phyloP scores from a whole-genome alignment of 2,888 invertebrate species.

The Ormyrus nitidulus region DNA sequence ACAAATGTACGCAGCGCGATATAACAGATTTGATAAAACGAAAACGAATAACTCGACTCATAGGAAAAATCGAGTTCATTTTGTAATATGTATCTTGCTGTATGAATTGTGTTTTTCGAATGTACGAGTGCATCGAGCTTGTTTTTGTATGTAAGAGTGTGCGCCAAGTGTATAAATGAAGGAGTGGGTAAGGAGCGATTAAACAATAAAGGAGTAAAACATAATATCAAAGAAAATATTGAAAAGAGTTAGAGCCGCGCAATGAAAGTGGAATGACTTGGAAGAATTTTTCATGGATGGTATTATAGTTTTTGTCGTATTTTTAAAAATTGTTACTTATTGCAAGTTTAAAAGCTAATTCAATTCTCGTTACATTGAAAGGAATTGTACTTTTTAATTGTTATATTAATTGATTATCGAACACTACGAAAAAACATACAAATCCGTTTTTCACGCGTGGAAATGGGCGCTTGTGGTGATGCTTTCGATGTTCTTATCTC shows the following conservation, averaged over 20 bases:
- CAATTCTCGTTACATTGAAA: constrained; percentile 52
- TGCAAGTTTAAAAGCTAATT: constrained; percentile 51
- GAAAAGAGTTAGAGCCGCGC: constrained; percentile 35
- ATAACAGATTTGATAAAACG: constrained; percentile 29
- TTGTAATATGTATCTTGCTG: constrained; percentile 55
- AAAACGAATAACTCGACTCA: constrained; percentile 30
- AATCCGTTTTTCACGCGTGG: constrained; percentile 33
- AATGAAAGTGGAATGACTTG: constrained; percentile 44
- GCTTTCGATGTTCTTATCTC: constrained; percentile 33
- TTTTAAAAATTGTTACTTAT: constrained; percentile 52
- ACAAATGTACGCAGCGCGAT: constrained; percentile 14
- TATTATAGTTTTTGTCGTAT: constrained; percentile 54
- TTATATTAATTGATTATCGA: constrained; percentile 51
- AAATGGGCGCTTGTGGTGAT: constrained; percentile 29
- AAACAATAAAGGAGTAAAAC: constrained; percentile 22
- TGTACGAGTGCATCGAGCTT: constrained; percentile 18
- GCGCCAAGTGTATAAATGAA: constrained; percentile 44
- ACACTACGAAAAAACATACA: constrained; percentile 17
- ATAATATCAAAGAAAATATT: constrained; percentile 40
- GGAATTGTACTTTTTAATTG: constrained; percentile 54
- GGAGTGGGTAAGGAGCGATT: constrained; percentile 24
- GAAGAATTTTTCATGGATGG: constrained; percentile 47
- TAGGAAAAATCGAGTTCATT: constrained; percentile 43
- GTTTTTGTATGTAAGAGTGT: constrained; percentile 14
- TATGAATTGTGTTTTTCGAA: constrained; percentile 55